Conservation (phyloP, 2,797 vertebrate genomes). For the Threskiornis aethiopicus region DNA sequence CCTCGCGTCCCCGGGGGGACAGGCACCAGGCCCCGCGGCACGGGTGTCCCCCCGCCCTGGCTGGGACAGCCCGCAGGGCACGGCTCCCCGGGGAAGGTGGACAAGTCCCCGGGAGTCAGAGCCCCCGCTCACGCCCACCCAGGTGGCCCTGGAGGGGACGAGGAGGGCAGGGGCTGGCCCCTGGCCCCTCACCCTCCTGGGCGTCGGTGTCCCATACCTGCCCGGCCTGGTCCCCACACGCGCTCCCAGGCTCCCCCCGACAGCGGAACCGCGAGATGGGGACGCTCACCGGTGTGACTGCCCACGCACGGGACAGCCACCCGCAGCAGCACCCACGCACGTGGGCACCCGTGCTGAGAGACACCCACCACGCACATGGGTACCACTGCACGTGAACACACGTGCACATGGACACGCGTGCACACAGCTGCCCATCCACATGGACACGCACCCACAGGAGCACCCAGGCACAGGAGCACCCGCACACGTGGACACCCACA, state of each 20-base stretch:
- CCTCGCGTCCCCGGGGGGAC: rapidly evolving
- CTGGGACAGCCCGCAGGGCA: background rate
- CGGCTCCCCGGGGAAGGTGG: background rate
- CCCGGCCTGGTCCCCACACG: background rate
- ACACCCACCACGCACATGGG: background rate
- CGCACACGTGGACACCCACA: too few relatives aligned
- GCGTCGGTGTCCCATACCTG: background rate
- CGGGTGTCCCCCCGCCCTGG: rapidly evolving
- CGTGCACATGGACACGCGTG: background rate
- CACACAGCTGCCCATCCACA: too few relatives aligned
- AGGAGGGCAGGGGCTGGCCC: background rate
- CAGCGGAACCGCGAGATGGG: rapidly evolving
- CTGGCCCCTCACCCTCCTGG: background rate
- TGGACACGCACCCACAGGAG: background rate
- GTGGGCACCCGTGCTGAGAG: too few relatives aligned
- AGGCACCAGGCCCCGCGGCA: rapidly evolving
- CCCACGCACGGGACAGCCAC: background rate
- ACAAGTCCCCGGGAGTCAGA: background rate
- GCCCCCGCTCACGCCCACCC: background rate
- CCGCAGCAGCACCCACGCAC: background rate
- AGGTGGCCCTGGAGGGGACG: rapidly evolving
- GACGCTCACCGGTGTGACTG: rapidly evolving
- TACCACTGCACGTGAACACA: background rate
- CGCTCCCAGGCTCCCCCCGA: too few relatives aligned
- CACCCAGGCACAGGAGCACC: too few relatives aligned